Conservation (phyloP, 2,888 invertebrate genomes). For the Cetonia aurata region DNA sequence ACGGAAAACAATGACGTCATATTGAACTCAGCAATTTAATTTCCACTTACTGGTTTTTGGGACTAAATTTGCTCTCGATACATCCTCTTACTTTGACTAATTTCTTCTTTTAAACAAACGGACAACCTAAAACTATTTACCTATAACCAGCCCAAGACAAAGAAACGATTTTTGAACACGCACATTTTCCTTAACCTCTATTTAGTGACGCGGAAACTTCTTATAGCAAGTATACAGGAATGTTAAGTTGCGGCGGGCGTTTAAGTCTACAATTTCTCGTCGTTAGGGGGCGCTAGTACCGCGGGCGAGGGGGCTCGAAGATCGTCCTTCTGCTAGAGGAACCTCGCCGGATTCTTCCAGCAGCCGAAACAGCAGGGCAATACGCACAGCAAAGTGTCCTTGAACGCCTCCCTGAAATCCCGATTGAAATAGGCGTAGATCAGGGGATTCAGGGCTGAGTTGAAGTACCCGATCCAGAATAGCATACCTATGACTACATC, state of each 20-base stretch:
- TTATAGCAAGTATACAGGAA: constrained; percentile 33
- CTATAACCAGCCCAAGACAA: no score
- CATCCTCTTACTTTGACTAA: no score
- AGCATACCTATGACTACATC: constrained; percentile 77
- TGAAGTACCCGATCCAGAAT: constrained; percentile 98
- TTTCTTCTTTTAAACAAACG: no score
- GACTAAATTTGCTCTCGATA: no score
- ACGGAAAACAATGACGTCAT: no score
- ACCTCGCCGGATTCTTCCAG: constrained; percentile 76
- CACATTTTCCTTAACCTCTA: no score
- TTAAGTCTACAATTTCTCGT: constrained; percentile 60
- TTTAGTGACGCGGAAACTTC: background rate
- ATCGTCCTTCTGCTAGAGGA: constrained; percentile 65
- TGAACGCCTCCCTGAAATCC: constrained; percentile 97
- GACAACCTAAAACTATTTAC: no score
- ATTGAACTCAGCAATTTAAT: no score
- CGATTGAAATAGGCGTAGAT: constrained; percentile 97
- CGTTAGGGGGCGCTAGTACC: constrained; percentile 53
- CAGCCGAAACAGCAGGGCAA: constrained; percentile 85
- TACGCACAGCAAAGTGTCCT: constrained; percentile 88
- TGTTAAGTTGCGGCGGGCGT: constrained; percentile 17
- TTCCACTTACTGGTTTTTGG: no score
- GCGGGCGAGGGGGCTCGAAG: constrained; percentile 50
- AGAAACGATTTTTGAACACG: no score
- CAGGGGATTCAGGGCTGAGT: constrained; percentile 93